Evolutionary conservation across 1,140 invertebrate species (phyloP).

Genomic region (Heliconius melpomene): DNA sequence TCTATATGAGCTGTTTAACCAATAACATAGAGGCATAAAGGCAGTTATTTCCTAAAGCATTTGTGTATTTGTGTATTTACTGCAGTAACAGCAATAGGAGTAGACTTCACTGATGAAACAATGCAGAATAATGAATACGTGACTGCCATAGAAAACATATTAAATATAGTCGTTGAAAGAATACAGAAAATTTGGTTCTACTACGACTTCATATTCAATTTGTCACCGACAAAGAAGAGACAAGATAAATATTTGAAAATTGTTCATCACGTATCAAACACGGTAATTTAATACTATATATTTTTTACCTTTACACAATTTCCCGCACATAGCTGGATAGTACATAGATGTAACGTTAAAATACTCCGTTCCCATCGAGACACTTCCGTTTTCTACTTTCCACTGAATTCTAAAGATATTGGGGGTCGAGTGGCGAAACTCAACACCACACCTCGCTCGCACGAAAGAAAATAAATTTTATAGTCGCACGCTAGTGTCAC

Average conservation of each 20-base stretch:
- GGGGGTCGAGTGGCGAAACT: too few relatives aligned
- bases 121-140: slow-evolving; percentile 59
- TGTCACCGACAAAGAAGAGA: slow-evolving; percentile 52
- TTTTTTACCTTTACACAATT: not conserved
- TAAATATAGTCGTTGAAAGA: slow-evolving; percentile 59
- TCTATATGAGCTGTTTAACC: too few relatives aligned
- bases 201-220: slow-evolving; percentile 52
- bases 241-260: slow-evolving; percentile 60
- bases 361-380: too few relatives aligned
- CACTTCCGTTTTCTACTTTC: too few relatives aligned
- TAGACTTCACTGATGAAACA: slow-evolving; percentile 62
- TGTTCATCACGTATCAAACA: slow-evolving; percentile 62
- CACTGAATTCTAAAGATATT: too few relatives aligned
- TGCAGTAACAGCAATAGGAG: slow-evolving; percentile 63
- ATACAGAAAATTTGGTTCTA: slow-evolving; percentile 68
- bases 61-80: slow-evolving; percentile 28
- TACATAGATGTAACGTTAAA: too few relatives aligned
- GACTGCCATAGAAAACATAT: slow-evolving; percentile 56
- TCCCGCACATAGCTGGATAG: too few relatives aligned
- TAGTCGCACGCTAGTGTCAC: too few relatives aligned
- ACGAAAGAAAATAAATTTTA: not conserved
- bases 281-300: slow-evolving; percentile 41
- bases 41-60: too few relatives aligned
- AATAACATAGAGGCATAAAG: too few relatives aligned
- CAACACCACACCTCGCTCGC: too few relatives aligned